A percentile compares a stretch with the other conserved stretches of the same genome.
Conservation (phyloP, 2,797 vertebrate species). For the Mico argentatus region DNA sequence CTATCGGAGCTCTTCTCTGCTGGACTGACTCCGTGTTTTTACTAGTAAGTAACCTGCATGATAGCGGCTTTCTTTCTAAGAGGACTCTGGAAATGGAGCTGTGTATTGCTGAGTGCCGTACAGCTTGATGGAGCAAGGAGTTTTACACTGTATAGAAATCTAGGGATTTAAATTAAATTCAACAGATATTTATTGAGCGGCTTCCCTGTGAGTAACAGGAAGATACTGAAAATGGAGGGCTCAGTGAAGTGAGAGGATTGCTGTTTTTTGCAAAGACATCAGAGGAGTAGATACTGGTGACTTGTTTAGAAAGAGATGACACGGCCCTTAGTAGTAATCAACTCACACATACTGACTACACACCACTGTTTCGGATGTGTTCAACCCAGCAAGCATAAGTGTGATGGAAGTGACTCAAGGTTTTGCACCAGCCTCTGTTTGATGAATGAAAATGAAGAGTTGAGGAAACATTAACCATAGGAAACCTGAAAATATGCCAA, state of each 20-base stretch:
- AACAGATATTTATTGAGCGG: neutral
- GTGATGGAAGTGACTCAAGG: neutral
- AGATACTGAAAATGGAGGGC: neutral
- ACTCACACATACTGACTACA: neutral
- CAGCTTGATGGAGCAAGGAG: neutral
- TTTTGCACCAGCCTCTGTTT: too few species aligned
- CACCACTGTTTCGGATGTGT: neutral
- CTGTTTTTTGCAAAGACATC: neutral
- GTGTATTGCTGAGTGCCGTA: accelerated
- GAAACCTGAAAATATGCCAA: neutral
- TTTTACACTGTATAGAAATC: neutral
- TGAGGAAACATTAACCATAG: neutral
- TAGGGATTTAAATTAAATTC: neutral
- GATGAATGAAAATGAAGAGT: neutral
- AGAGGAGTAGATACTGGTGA: neutral
- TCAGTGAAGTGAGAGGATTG: neutral
- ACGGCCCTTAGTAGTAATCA: neutral
- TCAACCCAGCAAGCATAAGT: neutral
- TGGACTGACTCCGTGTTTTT: neutral
- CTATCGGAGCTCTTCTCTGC: neutral
- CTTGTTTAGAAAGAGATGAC: neutral
- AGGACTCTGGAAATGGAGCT: neutral
- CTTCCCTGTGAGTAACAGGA: neutral
- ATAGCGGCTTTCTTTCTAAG: neutral
- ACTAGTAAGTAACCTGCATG: neutral